Conservation (phyloP, 2,113 vertebrate species). For the Proterorhinus semilunaris region DNA sequence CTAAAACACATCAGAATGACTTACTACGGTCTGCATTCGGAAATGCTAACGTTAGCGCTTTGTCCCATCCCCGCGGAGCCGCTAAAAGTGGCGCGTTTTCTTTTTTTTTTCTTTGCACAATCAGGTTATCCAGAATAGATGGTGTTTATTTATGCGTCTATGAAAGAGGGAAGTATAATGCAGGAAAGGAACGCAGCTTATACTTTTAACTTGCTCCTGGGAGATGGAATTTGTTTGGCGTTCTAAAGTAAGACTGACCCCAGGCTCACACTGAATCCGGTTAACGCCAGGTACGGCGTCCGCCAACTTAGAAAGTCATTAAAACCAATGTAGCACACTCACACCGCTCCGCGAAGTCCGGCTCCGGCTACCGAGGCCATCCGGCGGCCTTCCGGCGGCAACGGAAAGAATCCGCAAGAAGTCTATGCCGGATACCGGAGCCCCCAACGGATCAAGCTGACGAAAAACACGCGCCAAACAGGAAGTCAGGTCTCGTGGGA, state of each 20-base stretch:
- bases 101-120: neutral
- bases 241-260: conserved; percentile 1
- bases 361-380: too few relatives aligned
- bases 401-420: too few relatives aligned
- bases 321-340: too few relatives aligned
- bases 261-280: too few relatives aligned
- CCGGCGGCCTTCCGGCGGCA: too few relatives aligned
- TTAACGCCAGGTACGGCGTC: too few relatives aligned
- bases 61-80: neutral
- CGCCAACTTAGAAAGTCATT: too few relatives aligned
- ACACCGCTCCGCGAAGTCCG: too few relatives aligned
- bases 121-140: neutral
- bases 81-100: neutral
- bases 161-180: neutral
- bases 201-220: neutral
- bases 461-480: too few relatives aligned
- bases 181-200: neutral
- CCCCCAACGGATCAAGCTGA: too few relatives aligned
- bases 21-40: neutral
- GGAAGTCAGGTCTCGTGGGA: too few relatives aligned
- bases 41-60: neutral
- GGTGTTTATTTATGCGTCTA: neutral
- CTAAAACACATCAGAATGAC: neutral
- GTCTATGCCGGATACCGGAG: too few relatives aligned
- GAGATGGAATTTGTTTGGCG: neutral